Percentiles rank a stretch among this genome's conserved stretches.
These are phyloP conservation scores for Pseudorectes ferrugineus DNA, from an alignment of 2,113 vertebrate genomes.

Conservation along the genomic window DNA sequence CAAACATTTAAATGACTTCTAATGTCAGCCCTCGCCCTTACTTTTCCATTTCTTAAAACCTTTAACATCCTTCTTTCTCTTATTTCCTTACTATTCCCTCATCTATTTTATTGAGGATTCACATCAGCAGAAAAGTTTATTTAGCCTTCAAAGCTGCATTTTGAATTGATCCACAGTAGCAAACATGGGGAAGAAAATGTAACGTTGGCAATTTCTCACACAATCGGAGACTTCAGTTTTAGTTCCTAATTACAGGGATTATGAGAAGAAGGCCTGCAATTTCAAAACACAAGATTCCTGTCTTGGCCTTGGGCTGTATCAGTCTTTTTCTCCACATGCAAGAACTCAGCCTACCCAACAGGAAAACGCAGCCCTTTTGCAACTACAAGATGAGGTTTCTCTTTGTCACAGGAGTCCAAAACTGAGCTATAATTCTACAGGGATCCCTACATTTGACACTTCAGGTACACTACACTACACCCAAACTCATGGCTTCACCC, in stretches of 20 bases:
- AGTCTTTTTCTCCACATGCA: not conserved
- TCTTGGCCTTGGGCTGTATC: not conserved
- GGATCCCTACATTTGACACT: not conserved
- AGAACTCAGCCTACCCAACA: not conserved
- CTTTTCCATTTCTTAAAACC: not conserved
- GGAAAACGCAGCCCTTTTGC: not conserved
- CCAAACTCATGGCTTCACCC: not conserved
- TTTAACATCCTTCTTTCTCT: not conserved
- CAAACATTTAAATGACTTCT: not conserved
- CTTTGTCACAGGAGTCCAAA: not conserved
- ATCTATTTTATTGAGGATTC: not conserved
- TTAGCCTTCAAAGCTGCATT: not conserved
- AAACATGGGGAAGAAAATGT: not conserved
- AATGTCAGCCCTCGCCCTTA: not conserved
- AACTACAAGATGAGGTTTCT: not conserved
- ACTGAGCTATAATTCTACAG: not conserved
- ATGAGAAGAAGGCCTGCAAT: not conserved
- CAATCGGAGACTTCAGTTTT: not conserved
- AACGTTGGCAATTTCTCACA: not conserved
- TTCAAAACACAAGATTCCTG: not conserved
- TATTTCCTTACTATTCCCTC: not conserved
- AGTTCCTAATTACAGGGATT: not conserved
- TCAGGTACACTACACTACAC: not conserved
- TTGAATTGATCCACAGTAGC: not conserved
- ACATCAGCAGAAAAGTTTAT: not conserved